Percentiles rank a stretch among this genome's conserved stretches.
These are phyloP conservation scores for Crotalus adamanteus DNA, from an alignment of 2,797 vertebrate species.

Conservation along the genomic window DNA sequence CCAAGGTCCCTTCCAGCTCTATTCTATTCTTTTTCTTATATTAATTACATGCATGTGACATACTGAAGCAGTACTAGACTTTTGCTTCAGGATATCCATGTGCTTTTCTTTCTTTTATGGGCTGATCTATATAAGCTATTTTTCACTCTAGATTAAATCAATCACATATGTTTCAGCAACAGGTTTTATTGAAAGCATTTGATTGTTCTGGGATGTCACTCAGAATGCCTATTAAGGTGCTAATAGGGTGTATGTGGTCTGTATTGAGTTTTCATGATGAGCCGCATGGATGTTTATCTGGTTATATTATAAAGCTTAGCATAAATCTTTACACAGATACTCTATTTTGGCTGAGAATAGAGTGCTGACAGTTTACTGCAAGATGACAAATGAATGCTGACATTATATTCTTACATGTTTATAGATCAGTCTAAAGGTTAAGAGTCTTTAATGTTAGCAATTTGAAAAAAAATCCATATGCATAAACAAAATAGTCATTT, in stretches of 20 bases:
- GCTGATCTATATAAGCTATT: not conserved
- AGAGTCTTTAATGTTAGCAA: conserved; percentile 60
- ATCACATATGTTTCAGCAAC: conserved; percentile 51
- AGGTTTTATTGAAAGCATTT: conserved; percentile 53
- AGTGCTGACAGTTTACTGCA: conserved; percentile 65
- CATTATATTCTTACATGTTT: conserved; percentile 69
- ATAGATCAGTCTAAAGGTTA: conserved; percentile 71
- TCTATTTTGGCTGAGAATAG: conserved; percentile 68
- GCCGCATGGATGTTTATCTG: conserved; percentile 58
- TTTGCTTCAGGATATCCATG: conserved; percentile 19
- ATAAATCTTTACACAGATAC: conserved; percentile 65
- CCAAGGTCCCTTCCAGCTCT: too few relatives aligned
- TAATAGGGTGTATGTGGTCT: conserved; percentile 58
- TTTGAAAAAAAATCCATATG: conserved; percentile 60
- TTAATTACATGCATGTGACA: not conserved
- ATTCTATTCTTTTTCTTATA: too few relatives aligned
- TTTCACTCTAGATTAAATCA: conserved; percentile 15
- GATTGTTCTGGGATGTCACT: conserved; percentile 47
- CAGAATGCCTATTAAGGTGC: conserved; percentile 59
- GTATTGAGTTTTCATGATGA: conserved; percentile 61
- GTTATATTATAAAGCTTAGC: conserved; percentile 65
- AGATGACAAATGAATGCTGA: conserved; percentile 71
- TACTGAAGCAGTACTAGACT: not conserved
- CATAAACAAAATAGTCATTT: conserved; percentile 68
- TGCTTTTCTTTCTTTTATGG: conserved; percentile 29